Conservation (phyloP, 1,140 invertebrate genomes). For the Zaprionus lachaisei region DNA sequence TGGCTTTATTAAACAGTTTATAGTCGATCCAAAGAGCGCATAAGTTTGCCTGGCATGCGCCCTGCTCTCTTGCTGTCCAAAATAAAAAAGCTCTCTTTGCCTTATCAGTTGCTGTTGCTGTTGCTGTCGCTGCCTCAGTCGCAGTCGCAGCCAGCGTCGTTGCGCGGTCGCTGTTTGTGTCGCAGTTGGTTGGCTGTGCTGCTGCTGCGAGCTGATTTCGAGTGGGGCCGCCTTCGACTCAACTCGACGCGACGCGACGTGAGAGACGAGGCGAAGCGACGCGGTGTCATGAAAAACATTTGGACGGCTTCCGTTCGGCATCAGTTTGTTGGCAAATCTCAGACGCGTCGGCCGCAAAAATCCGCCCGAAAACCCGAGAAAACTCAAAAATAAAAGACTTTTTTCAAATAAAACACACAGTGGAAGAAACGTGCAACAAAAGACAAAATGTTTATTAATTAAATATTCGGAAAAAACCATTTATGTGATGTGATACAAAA, state of each 20-base stretch:
- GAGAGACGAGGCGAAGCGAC: background rate
- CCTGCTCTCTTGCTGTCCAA: conserved; percentile 15
- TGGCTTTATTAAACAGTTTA: conserved; percentile 46
- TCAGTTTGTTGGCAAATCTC: conserved; percentile 83
- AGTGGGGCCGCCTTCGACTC: conserved; percentile 35
- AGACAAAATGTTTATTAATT: conserved; percentile 38
- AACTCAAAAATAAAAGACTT: conserved; percentile 4
- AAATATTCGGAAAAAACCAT: conserved; percentile 21
- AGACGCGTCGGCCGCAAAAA: conserved; percentile 70
- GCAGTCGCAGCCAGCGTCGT: conserved; percentile 24
- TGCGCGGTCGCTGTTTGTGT: conserved; percentile 35
- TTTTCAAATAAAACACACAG: background rate
- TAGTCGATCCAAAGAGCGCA: conserved; percentile 9
- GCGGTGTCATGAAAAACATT: conserved; percentile 76
- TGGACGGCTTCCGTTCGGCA: conserved; percentile 74
- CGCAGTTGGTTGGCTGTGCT: conserved; percentile 20
- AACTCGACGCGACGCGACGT: too few species aligned
- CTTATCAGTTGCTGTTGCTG: conserved; percentile 62
- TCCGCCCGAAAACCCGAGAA: conserved; percentile 18
- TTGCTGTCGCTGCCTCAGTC: conserved; percentile 25
- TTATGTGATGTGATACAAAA: conserved; percentile 75
- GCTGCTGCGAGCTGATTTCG: conserved; percentile 38
- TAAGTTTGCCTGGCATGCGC: background rate
- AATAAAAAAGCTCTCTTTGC: conserved; percentile 55
- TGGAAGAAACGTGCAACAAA: conserved; percentile 30